Evolutionary conservation across 2,888 invertebrate genomes (phyloP), one percentile per base, ranked within the genome.

Genomic region (Lasioglossum morio): DNA sequence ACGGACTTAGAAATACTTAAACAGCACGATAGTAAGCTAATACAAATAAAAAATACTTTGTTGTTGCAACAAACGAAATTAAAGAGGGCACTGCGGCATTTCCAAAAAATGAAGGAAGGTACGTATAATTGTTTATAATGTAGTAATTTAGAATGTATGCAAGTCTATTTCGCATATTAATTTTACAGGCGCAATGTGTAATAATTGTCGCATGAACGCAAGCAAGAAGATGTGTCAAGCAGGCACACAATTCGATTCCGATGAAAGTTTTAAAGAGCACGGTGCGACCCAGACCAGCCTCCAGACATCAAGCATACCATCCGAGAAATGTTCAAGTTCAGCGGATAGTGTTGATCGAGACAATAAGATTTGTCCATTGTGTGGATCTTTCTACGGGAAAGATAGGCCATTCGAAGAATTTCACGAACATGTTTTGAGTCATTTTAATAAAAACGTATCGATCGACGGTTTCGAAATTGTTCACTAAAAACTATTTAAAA

Each of bases 361-460:
- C 88, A 95, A 96, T 89, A 97, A 96, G 94, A 97, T 97, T 77
- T 98, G 98, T 92, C 98, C 98, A 0, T 96, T 98, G 95, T 98
- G 98, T 95, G 97, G 97, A 16, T 96, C 96, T 93, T 95, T 96
- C 87, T 98, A 97, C 92, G 95, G 95, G 72, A 96, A 96, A 93
- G 95, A 96, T 80, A 93, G 96, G 19, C 93, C 96, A 37, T 97
- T 98, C 94, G 95, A 96, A 43, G 96, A 96, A 73, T 98, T 98
- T 93, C 97, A 97, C 88, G 95, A 96, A 82, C 98, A 98, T 95
- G 98, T 98, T 46, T 97, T 98, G 94, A 96, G 96, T 91, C 98
- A 98, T 95, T 98, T 98, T 94, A 95, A 96, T 81, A 96, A 96
- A 89, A 96, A 97, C 84, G 79, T 90, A 53, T 91, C 93, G 43